Evolutionary conservation across 2,113 vertebrate species (phyloP).

Genomic region (Sylvia atricapilla): DNA sequence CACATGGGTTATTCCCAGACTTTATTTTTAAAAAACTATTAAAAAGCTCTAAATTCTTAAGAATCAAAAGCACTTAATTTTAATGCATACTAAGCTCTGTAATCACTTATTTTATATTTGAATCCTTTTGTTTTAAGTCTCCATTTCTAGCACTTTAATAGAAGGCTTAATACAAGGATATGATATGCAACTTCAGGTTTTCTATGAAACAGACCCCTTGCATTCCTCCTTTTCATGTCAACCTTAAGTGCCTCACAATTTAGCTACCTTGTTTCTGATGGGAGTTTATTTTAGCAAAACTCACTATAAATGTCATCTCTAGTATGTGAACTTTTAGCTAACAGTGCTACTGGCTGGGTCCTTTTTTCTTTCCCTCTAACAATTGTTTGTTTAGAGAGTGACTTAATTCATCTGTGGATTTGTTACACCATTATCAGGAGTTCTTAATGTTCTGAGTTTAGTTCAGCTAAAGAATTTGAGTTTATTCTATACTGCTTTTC

Average conservation of each 20-base stretch:
- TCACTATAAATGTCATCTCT: conserved; percentile 25
- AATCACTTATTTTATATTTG: conserved; percentile 62
- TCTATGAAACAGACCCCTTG: conserved; percentile 50
- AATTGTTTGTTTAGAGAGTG: neutral
- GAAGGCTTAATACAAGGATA: conserved; percentile 70
- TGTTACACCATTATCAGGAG: conserved; percentile 18
- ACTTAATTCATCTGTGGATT: conserved; percentile 12
- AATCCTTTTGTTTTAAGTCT: conserved; percentile 60
- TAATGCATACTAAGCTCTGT: conserved; percentile 52
- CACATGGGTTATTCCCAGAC: conserved; percentile 23
- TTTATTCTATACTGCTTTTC: conserved; percentile 52
- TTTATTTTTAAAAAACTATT: conserved; percentile 27
- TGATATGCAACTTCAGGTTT: conserved; percentile 69
- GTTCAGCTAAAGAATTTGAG: neutral
- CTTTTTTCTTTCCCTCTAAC: neutral
- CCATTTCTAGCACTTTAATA: conserved; percentile 71
- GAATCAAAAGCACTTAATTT: conserved; percentile 60
- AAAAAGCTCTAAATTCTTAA: conserved; percentile 48
- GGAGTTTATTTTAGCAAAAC: conserved; percentile 62
- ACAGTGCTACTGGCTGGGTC: conserved; percentile 25
- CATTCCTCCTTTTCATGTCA: conserved; percentile 64
- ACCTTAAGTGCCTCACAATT: conserved; percentile 77
- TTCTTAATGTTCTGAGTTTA: conserved; percentile 14
- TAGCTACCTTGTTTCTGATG: conserved; percentile 67
- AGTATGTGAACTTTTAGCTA: neutral